These are phyloP conservation scores for Drosophila subpulchrella DNA, from an alignment of 1,140 invertebrate species.

Conservation along the genomic window DNA sequence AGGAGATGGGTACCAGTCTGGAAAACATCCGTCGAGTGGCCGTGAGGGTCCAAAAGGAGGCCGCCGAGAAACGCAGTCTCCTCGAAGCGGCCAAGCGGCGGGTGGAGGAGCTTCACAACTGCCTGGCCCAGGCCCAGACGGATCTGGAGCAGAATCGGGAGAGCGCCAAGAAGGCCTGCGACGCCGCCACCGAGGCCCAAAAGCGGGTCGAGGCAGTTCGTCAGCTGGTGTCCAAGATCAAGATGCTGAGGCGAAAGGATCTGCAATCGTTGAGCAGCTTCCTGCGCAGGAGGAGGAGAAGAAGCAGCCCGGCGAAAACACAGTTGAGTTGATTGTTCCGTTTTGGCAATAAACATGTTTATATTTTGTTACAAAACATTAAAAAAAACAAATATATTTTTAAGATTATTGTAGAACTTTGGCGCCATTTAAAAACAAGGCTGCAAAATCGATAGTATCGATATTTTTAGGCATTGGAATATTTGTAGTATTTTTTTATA, in stretches of 20 bases:
- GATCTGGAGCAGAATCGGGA: conserved; percentile 24
- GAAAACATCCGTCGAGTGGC: not conserved
- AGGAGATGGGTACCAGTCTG: not conserved
- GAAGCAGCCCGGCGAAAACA: not conserved
- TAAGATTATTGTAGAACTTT: not conserved
- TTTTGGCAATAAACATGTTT: conserved; percentile 4
- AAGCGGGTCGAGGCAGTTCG: conserved; percentile 11
- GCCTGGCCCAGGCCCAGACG: conserved; percentile 1
- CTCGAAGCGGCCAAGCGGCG: not conserved
- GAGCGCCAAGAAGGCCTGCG: conserved; percentile 28
- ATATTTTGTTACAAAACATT: conserved; percentile 29
- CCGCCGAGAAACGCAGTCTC: conserved; percentile 11
- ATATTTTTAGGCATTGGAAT: too few species aligned
- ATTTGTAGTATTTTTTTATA: too few species aligned
- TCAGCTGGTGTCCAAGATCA: conserved; percentile 12
- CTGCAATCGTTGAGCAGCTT: not conserved
- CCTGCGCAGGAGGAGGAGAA: not conserved
- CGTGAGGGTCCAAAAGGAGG: not conserved
- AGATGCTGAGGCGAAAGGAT: conserved; percentile 25
- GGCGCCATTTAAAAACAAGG: not conserved
- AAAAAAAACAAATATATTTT: not conserved
- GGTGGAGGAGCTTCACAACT: conserved; percentile 6
- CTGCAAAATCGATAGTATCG: not conserved
- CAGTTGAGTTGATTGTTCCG: not conserved
- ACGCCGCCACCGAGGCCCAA: conserved; percentile 37